Conservation (phyloP, 2,888 invertebrate species). For the Synanthedon formicaeformis region DNA sequence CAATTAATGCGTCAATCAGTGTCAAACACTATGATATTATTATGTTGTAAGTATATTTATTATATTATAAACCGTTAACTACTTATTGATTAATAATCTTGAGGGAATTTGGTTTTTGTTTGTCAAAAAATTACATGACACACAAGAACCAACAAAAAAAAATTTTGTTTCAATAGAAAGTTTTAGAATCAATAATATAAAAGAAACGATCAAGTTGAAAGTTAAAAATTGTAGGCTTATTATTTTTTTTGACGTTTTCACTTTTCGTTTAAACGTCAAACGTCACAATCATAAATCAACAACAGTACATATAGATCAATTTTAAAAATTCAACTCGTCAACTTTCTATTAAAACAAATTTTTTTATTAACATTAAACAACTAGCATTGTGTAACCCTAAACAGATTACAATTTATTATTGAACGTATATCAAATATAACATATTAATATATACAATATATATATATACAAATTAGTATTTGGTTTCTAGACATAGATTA, state of each 20-base stretch:
- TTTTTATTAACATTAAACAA: background rate
- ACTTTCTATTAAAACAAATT: background rate
- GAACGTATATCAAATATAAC: background rate
- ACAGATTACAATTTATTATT: background rate
- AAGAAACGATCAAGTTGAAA: background rate
- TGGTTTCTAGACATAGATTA: slow-evolving; percentile 37
- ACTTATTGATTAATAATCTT: background rate
- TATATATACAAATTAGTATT: slow-evolving; percentile 52
- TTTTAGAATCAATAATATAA: background rate
- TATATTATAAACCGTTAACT: background rate
- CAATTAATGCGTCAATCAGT: too few species aligned
- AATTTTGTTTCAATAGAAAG: background rate
- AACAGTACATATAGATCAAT: too few species aligned
- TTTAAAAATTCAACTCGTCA: background rate
- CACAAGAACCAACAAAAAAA: background rate
- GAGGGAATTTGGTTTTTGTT: too few species aligned
- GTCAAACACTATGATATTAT: too few species aligned
- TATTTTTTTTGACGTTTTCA: background rate
- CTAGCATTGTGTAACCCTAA: background rate
- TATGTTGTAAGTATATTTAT: background rate
- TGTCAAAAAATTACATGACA: too few species aligned
- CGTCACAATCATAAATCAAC: background rate
- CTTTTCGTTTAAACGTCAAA: background rate
- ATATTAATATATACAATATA: background rate
- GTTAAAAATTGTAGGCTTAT: background rate